Conservation (phyloP, 2,797 vertebrate species). For the Dermochelys coriacea region DNA sequence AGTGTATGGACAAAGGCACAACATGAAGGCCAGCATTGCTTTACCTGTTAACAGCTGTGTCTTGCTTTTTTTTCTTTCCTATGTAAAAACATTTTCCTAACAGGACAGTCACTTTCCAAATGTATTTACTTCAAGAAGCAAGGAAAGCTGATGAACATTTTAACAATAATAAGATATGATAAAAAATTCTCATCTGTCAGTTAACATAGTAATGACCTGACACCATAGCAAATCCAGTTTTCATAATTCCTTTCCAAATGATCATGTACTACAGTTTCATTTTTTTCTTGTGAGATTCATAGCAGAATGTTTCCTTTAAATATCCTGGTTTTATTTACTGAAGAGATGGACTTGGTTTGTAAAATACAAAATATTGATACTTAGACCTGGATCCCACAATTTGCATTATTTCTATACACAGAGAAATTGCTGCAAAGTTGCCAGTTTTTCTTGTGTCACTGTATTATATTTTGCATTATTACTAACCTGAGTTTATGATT, state of each 20-base stretch:
- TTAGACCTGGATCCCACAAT: constrained; percentile 14
- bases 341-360: not conserved
- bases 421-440: not conserved
- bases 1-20: not conserved
- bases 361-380: constrained; percentile 32
- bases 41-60: not conserved
- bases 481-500: not conserved
- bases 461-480: not conserved
- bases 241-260: constrained; percentile 18
- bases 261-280: not conserved
- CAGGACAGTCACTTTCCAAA: not conserved
- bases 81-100: not conserved
- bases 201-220: not conserved
- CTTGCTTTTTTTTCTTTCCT: not conserved
- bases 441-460: fast-evolving
- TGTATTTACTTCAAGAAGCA: not conserved
- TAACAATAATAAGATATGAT: not conserved
- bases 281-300: constrained; percentile 35
- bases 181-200: not conserved
- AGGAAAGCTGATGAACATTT: not conserved
- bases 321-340: constrained; percentile 31
- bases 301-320: constrained; percentile 30
- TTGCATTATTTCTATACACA: not conserved
- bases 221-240: constrained; percentile 30
- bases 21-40: not conserved